Evolutionary conservation across 2,113 vertebrate species (phyloP).

Genomic region (Mungos mungo): DNA sequence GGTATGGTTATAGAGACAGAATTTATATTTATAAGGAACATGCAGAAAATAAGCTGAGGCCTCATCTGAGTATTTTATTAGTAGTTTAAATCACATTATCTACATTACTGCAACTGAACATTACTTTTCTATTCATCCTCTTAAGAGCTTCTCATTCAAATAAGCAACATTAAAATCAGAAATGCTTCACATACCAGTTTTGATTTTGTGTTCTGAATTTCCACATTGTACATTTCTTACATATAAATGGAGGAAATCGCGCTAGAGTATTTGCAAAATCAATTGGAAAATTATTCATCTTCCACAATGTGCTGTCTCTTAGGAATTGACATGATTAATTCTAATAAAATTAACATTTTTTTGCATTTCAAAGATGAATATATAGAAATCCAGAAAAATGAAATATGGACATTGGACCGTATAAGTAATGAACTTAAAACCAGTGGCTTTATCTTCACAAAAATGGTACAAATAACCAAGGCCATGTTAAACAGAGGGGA

Average conservation of each 20-base stretch:
- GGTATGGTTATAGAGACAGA: neutral
- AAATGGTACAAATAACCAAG: neutral
- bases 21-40: neutral
- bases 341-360: neutral
- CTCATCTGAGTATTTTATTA: neutral
- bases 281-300: neutral
- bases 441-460: neutral
- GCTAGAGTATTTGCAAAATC: neutral
- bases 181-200: neutral
- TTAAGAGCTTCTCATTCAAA: neutral
- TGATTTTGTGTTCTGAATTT: neutral
- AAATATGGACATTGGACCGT: neutral
- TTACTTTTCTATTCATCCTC: neutral
- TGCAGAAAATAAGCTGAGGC: neutral
- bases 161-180: neutral
- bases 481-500: neutral
- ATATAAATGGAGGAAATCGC: neutral
- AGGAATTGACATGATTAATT: neutral
- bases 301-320: neutral
- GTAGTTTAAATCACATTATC: neutral
- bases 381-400: neutral
- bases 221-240: neutral
- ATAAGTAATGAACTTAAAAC: neutral
- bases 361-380: neutral
- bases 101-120: neutral